A percentile compares a stretch with the other conserved stretches of the same genome.
Evolutionary conservation across 2,113 vertebrate species (phyloP).

Genomic region (Bujurquina vittata): DNA sequence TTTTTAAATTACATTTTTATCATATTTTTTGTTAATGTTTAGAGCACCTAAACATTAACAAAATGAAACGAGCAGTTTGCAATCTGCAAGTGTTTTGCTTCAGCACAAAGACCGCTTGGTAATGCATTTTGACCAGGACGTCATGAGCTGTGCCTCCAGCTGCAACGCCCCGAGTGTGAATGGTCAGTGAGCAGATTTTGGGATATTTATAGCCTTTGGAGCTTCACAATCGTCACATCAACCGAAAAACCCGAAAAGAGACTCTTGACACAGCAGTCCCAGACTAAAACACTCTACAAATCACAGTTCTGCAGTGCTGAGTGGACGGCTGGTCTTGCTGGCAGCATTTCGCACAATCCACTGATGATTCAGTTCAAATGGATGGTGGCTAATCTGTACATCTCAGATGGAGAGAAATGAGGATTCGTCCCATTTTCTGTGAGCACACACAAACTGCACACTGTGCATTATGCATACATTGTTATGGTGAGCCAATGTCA

Average conservation of each 20-base stretch:
- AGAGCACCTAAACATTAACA: no score
- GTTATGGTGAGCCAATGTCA: neutral
- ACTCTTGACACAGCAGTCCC: conserved; percentile 29
- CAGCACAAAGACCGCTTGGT: neutral
- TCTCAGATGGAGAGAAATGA: conserved; percentile 10
- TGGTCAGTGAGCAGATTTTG: conserved; percentile 3
- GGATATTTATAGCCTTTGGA: neutral
- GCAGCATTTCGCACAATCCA: conserved; percentile 15
- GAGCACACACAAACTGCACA: neutral
- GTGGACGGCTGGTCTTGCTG: conserved; percentile 61
- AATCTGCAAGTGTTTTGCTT: neutral
- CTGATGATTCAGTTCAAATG: conserved; percentile 27
- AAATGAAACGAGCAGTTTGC: no score
- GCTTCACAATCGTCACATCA: neutral
- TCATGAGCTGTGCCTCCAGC: neutral
- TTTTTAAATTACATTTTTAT: no score
- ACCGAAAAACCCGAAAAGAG: conserved; percentile 10
- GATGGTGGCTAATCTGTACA: conserved; percentile 29
- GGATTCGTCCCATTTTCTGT: neutral
- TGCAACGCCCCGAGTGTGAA: neutral
- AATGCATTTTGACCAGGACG: neutral
- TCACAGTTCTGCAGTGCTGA: conserved; percentile 27
- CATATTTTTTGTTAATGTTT: no score
- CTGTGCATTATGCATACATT: neutral
- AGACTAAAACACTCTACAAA: conserved; percentile 14